These are phyloP conservation scores for Phylloscopus trochilus DNA, from an alignment of 2,113 vertebrate species.

Conservation along the genomic window DNA sequence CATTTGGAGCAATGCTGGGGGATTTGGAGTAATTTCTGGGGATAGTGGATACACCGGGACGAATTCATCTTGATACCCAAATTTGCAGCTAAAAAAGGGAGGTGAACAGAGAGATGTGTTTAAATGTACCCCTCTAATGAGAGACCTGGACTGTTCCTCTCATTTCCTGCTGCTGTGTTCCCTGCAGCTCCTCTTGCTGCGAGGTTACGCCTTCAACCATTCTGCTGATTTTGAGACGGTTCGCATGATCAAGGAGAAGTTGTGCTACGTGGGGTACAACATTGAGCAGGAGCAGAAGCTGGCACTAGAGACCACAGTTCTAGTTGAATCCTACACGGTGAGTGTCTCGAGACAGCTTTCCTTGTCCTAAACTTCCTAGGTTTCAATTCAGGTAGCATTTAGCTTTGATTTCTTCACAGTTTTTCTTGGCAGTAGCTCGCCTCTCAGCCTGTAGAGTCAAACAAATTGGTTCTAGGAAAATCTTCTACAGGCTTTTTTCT, in stretches of 20 bases:
- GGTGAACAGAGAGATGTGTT: rapidly evolving
- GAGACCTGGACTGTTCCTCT: neutral
- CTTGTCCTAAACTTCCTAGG: neutral
- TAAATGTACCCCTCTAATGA: neutral
- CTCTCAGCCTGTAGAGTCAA: neutral
- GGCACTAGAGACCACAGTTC: slow-evolving; percentile 95
- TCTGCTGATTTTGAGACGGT: slow-evolving; percentile 98
- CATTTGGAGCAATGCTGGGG: neutral
- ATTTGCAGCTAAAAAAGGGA: neutral
- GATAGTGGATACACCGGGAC: neutral
- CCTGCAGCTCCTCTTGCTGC: slow-evolving; percentile 85
- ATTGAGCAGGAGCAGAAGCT: slow-evolving; percentile 99
- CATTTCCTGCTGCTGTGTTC: neutral
- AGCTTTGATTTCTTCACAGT: neutral
- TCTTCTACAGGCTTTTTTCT: neutral
- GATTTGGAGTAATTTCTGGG: too few relatives aligned
- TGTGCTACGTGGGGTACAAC: slow-evolving; percentile 98
- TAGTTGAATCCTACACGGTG: slow-evolving; percentile 97
- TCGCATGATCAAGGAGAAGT: slow-evolving; percentile 98
- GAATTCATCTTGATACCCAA: neutral
- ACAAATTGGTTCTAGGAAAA: neutral
- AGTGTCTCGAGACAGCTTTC: slow-evolving; percentile 38
- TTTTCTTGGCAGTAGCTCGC: neutral
- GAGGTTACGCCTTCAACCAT: slow-evolving; percentile 98
- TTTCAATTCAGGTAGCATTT: neutral